Percentiles rank a stretch among this genome's conserved stretches.
phyloP scores from a whole-genome alignment of 2,113 vertebrate species.

The Phrynosoma blainvillii region DNA sequence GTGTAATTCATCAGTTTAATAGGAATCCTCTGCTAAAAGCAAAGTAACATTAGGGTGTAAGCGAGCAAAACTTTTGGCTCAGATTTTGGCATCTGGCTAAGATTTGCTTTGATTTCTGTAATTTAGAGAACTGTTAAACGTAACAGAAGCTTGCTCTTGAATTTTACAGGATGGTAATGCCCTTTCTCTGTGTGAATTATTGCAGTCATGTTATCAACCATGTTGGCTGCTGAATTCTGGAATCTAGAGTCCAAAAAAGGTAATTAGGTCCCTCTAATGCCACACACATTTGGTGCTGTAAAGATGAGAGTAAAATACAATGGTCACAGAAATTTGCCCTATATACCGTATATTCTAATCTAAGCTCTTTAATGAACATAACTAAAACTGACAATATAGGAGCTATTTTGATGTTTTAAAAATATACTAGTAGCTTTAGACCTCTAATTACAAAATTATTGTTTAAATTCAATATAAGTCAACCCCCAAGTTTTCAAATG shows the following conservation, averaged over 20 bases:
- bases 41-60: not conserved
- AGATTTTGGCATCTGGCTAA: not conserved
- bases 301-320: not conserved
- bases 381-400: not conserved
- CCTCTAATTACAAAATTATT: not conserved
- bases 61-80: not conserved
- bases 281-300: not conserved
- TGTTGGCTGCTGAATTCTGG: no score
- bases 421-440: not conserved
- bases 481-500: not conserved
- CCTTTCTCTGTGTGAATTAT: conserved; percentile 33
- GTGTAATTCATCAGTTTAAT: not conserved
- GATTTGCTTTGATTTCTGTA: conserved; percentile 25
- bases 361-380: accelerated
- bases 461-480: not conserved
- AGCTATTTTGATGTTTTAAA: not conserved
- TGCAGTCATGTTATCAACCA: no score
- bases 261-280: not conserved
- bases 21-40: not conserved
- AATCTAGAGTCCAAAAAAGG: no score
- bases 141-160: conserved; percentile 41
- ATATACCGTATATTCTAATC: accelerated
- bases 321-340: accelerated
- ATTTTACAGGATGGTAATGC: conserved; percentile 38
- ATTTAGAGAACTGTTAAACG: conserved; percentile 7